These are phyloP conservation scores for Intellagama lesueurii DNA, from an alignment of 2,797 vertebrate genomes.

Conservation along the genomic window DNA sequence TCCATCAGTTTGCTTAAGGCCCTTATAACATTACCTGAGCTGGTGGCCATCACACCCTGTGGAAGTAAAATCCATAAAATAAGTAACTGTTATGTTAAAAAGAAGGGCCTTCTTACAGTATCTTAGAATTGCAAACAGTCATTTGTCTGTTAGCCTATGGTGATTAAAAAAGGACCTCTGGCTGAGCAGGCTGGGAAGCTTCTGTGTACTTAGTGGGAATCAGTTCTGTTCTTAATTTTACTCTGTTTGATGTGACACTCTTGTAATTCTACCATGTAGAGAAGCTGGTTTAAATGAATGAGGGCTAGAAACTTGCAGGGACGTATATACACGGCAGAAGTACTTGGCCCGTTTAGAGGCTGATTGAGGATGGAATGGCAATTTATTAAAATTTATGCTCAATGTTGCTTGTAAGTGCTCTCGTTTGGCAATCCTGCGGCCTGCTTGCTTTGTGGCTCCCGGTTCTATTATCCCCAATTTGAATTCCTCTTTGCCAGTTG, in stretches of 20 bases:
- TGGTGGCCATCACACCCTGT: not conserved
- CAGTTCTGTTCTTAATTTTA: not conserved
- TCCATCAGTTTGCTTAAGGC: not conserved
- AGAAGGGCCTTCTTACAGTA: not conserved
- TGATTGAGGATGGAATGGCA: not conserved
- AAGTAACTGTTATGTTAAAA: not conserved
- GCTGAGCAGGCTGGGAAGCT: not conserved
- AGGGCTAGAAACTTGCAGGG: not conserved
- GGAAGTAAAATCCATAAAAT: not conserved
- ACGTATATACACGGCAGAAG: too few species aligned
- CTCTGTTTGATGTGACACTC: not conserved
- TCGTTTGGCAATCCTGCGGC: not conserved
- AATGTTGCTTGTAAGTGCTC: not conserved
- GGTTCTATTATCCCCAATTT: not conserved
- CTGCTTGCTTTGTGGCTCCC: not conserved
- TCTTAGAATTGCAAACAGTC: not conserved
- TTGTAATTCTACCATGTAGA: not conserved
- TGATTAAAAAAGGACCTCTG: not conserved
- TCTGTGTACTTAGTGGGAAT: not conserved
- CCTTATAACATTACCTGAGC: not conserved
- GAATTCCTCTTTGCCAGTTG: conserved; percentile 13
- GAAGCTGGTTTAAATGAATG: not conserved
- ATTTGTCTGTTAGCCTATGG: not conserved
- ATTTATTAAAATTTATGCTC: not conserved
- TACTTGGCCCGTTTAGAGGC: too few species aligned